Evolutionary conservation across 37 sponge, comb jelly and placozoan genomes (phyloP).

Genomic region (Ephydatia muelleri): DNA sequence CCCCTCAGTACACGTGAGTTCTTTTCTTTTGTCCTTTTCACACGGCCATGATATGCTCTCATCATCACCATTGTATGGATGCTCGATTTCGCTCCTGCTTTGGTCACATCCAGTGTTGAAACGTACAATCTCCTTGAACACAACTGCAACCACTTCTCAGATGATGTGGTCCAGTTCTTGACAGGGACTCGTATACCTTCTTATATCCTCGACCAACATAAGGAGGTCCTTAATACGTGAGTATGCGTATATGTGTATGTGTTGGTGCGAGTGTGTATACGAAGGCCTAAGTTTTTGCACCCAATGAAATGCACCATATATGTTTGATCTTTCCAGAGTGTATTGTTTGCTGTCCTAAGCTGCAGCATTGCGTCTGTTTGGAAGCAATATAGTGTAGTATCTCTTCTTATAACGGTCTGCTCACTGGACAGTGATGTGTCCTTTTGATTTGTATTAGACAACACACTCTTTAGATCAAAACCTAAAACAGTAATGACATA

Average conservation of each 20-base stretch:
- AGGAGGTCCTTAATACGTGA: slow-evolving; percentile 5
- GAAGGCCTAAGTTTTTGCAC: background rate
- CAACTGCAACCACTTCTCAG: slow-evolving; percentile 97
- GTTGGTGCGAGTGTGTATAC: slow-evolving; percentile 22
- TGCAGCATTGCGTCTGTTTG: too few relatives aligned
- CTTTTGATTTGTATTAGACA: too few relatives aligned
- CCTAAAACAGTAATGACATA: too few relatives aligned
- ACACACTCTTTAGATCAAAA: too few relatives aligned
- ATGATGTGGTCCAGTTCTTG: slow-evolving; percentile 89
- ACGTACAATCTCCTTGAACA: slow-evolving; percentile 90
- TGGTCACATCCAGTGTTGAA: slow-evolving; percentile 36
- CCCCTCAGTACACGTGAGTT: slow-evolving; percentile 59
- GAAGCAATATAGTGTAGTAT: too few relatives aligned
- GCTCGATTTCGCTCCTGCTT: background rate
- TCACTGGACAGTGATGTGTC: too few relatives aligned
- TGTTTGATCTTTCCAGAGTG: too few relatives aligned
- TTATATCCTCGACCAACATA: slow-evolving; percentile 86
- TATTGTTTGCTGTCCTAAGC: too few relatives aligned
- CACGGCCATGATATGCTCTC: background rate
- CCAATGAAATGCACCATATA: too few relatives aligned
- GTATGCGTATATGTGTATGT: slow-evolving; percentile 15
- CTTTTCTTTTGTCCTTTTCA: background rate
- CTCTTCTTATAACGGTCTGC: too few relatives aligned
- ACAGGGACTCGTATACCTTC: slow-evolving; percentile 83
- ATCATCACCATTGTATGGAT: too few relatives aligned